Conservation (phyloP, 2,888 invertebrate species). For the Melanotus villosus region DNA sequence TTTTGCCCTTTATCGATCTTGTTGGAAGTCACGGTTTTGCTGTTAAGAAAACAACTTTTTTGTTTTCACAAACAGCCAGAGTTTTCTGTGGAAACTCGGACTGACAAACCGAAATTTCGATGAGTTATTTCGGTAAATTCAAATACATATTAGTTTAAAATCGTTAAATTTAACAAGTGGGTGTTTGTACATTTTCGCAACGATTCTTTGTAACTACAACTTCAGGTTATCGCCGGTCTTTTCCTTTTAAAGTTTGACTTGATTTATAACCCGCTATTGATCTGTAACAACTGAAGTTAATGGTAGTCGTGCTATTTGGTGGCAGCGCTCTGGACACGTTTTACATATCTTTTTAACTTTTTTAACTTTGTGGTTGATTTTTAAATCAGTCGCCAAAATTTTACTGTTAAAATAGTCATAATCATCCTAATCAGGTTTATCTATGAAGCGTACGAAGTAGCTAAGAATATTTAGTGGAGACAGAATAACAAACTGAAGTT, state of each 20-base stretch:
- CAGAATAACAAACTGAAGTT: no score
- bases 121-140: no score
- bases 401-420: no score
- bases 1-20: slow-evolving; percentile 17
- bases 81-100: no score
- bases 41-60: neutral
- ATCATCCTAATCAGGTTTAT: no score
- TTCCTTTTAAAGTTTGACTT: slow-evolving; percentile 30
- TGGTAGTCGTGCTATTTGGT: neutral
- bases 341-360: neutral
- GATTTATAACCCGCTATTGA: slow-evolving; percentile 30
- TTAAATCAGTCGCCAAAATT: neutral
- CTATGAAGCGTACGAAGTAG: no score
- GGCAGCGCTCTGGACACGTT: slow-evolving; percentile 5
- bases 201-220: slow-evolving; percentile 18
- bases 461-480: no score
- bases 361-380: slow-evolving; percentile 7
- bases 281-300: slow-evolving; percentile 17
- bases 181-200: slow-evolving; percentile 27
- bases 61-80: no score
- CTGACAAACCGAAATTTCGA: no score
- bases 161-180: no score
- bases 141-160: slow-evolving; percentile 12
- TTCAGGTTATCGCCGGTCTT: slow-evolving; percentile 22
- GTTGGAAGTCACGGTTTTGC: neutral